A percentile compares a stretch with the other conserved stretches of the same genome.
phyloP scores from a whole-genome alignment of 2,797 vertebrate species.

The Myoxocephalus aenaeus region DNA sequence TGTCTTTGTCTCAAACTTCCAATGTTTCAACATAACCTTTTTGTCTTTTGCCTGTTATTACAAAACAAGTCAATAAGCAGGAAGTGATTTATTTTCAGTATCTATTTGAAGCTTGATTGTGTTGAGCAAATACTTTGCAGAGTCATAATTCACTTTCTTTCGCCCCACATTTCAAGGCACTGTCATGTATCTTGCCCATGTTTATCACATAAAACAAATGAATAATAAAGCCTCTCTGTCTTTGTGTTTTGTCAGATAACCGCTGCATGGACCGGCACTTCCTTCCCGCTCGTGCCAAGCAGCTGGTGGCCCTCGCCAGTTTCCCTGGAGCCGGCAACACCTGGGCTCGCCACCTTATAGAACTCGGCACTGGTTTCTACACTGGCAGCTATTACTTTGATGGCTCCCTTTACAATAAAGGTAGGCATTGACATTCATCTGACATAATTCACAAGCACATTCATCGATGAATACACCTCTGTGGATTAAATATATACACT shows the following conservation, averaged over 20 bases:
- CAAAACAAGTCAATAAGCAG: not conserved
- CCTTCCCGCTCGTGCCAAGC: constrained; percentile 88
- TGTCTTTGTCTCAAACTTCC: constrained; percentile 11
- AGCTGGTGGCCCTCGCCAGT: constrained; percentile 93
- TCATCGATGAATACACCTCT: not conserved
- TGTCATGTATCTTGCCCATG: not conserved
- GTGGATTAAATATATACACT: constrained; percentile 13
- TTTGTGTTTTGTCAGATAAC: constrained; percentile 87
- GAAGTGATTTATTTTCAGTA: constrained; percentile 19
- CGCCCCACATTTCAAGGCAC: not conserved
- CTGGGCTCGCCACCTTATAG: constrained; percentile 96
- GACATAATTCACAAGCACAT: not conserved
- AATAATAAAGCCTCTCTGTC: not conserved
- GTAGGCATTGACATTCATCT: constrained; percentile 65
- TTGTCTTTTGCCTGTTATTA: not conserved
- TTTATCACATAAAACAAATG: constrained; percentile 7
- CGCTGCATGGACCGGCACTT: constrained; percentile 97
- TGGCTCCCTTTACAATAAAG: constrained; percentile 98
- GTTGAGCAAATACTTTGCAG: not conserved
- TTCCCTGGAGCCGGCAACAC: constrained; percentile 98
- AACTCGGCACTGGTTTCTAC: constrained; percentile 96
- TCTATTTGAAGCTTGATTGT: constrained; percentile 18
- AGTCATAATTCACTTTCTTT: not conserved
- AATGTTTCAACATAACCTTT: constrained; percentile 27
- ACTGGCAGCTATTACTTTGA: constrained; percentile 99